Conservation (phyloP, 2,888 invertebrate species). For the Hymenopus coronatus region DNA sequence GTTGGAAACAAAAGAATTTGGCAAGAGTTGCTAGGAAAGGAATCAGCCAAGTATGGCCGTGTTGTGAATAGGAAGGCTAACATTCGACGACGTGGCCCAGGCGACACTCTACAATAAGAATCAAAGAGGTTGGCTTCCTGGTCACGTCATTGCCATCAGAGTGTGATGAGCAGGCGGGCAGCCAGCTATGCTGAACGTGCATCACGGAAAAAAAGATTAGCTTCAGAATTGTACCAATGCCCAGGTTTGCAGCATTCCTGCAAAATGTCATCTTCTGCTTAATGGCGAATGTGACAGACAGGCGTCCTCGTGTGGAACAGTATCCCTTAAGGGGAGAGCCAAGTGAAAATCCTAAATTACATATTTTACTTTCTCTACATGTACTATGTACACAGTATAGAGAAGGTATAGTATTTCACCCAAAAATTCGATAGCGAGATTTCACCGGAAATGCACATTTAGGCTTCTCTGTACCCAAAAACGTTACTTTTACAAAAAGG, state of each 20-base stretch:
- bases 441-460: no score
- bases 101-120: not conserved
- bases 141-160: not conserved
- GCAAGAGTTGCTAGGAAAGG: not conserved
- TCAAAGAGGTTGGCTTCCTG: not conserved
- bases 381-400: no score
- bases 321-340: no score
- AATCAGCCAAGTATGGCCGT: not conserved
- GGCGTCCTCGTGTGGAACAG: no score
- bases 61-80: not conserved
- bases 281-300: no score
- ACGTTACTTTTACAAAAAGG: no score
- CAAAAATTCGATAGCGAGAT: no score
- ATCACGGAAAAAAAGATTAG: not conserved
- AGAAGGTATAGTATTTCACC: no score
- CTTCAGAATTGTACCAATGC: not conserved
- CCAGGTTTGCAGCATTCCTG: not conserved
- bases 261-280: not conserved
- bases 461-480: no score
- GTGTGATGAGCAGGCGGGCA: not conserved
- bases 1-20: not conserved
- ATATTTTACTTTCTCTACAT: no score
- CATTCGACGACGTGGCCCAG: not conserved
- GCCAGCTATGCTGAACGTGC: not conserved
- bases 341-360: no score